Conservation (phyloP, 2,113 vertebrate genomes). For the Plectropomus leopardus region DNA sequence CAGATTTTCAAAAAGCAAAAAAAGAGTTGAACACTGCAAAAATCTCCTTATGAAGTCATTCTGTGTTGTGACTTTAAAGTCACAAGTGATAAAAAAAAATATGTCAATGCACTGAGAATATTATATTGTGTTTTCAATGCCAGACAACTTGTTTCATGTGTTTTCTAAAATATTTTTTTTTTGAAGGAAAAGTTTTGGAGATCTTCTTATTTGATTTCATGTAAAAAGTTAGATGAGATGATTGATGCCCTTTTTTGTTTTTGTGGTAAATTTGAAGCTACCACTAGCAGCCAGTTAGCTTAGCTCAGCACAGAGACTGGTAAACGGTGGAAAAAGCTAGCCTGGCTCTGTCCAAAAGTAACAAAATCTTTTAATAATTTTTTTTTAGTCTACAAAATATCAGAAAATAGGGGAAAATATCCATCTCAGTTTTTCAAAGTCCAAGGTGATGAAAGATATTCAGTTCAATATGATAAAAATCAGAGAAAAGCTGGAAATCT, state of each 20-base stretch:
- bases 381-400: too few species aligned
- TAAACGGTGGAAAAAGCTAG: background rate
- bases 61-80: background rate
- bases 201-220: background rate
- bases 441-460: too few species aligned
- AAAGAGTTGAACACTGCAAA: background rate
- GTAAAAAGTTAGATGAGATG: background rate
- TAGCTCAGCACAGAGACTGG: background rate
- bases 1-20: slow-evolving; percentile 14
- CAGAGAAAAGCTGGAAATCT: too few species aligned
- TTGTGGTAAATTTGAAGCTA: background rate
- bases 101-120: background rate
- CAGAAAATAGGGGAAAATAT: too few species aligned
- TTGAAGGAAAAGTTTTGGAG: background rate
- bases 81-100: background rate
- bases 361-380: background rate
- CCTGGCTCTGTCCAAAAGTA: background rate
- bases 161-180: slow-evolving; percentile 2
- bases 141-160: background rate
- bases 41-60: background rate
- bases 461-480: too few species aligned
- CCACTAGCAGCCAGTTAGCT: background rate
- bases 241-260: background rate
- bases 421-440: too few species aligned
- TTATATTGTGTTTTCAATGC: background rate